phyloP scores from a whole-genome alignment of 2,797 vertebrate species.

The Sparus aurata region DNA sequence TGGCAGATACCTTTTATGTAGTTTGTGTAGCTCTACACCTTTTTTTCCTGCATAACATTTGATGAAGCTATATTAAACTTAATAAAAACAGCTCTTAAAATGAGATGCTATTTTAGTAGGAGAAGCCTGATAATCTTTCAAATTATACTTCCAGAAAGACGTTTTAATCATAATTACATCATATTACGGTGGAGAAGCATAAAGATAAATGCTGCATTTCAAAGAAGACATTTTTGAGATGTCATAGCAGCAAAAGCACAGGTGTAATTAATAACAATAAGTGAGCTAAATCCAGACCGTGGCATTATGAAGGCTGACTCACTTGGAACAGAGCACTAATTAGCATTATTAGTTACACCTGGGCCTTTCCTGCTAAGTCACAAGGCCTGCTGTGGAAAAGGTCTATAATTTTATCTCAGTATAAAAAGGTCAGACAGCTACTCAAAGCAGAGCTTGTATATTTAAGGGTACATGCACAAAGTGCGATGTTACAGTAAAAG shows the following conservation, averaged over 20 bases:
- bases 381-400: background rate
- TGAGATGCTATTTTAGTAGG: background rate
- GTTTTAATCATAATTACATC: background rate
- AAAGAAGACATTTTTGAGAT: no score
- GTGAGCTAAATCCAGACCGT: background rate
- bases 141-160: background rate
- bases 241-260: background rate
- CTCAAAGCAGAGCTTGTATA: background rate
- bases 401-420: background rate
- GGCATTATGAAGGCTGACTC: background rate
- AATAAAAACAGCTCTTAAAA: background rate
- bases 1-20: background rate
- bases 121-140: background rate
- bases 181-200: background rate
- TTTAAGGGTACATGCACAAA: background rate
- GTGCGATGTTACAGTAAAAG: background rate
- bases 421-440: background rate
- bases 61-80: background rate
- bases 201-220: background rate
- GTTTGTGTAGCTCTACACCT: background rate
- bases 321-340: background rate
- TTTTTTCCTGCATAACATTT: background rate
- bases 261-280: background rate
- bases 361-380: background rate
- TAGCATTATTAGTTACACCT: conserved; percentile 8